Evolutionary conservation across 2,797 vertebrate genomes (phyloP), one percentile per base, ranked within the genome.

Genomic region (Coregonus suidteri): DNA sequence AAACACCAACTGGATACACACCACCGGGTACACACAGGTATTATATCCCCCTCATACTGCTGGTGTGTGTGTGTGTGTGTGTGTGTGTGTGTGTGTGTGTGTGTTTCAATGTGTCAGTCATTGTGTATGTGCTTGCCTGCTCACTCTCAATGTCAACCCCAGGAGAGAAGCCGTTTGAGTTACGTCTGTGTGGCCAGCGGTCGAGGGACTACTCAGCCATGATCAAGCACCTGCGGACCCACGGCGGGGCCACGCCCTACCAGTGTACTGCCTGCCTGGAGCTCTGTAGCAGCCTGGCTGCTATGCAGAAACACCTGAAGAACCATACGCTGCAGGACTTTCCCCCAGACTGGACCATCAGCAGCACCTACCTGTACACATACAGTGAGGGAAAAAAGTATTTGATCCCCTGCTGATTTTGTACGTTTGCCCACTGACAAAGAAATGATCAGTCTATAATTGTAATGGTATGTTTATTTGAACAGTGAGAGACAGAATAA

Each of bases 161-260:
- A 95, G 94, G 95, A 54, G 95, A 96, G 88, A 96, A 96, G 81
- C 95, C 95, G 0, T 96, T 95, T 1, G 93, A 95, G 91, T 97
- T 96, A 81, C 93, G 94, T 20, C 91, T 96, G 79, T 97, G 96
- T 75, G 91, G 94, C 56, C 96, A 96, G 86, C 94, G 96, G 54
- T 97, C 95, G 7, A 91, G 96, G 67, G 96, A 97, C 90, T 96
- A 96, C 90, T 96, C 96, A 0, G 96, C 96, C 86, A 96, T 96
- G 95, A 96, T 96, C 89, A 97, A 97, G 86, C 96, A 97, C 90
- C 95, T 96, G 83, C 91, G 96, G 75, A 97, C 96, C 6, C 96
- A 96, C 18, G 93, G 92, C 0, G 96, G 96, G 1, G 95, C 95
- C 0, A 85, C 93, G 0, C 96, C 96, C 15, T 96, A 97, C 86